A percentile compares a stretch with the other conserved stretches of the same genome.
Evolutionary conservation across 2,888 invertebrate species (phyloP).

Genomic region (Ophion costatus): DNA sequence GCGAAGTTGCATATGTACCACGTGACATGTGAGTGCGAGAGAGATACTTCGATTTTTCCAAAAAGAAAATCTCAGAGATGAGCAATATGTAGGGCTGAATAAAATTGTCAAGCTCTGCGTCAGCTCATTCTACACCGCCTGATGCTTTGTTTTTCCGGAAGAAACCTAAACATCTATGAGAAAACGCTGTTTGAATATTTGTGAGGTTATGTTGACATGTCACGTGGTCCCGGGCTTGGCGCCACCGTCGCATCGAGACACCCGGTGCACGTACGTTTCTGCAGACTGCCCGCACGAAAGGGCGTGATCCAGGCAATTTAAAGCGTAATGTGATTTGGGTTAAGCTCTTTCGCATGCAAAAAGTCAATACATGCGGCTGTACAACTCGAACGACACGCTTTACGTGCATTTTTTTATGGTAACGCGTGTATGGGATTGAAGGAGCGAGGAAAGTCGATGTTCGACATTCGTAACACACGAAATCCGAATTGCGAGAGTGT

Average conservation of each 20-base stretch:
- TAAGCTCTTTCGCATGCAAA: conserved; percentile 16
- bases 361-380: conserved; percentile 13
- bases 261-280: background rate
- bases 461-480: conserved; percentile 53
- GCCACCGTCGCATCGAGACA: background rate
- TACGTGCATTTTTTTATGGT: conserved; percentile 27
- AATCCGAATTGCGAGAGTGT: conserved; percentile 5
- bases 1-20: no score
- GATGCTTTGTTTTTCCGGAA: no score
- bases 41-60: no score
- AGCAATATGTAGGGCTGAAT: no score
- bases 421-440: conserved; percentile 20
- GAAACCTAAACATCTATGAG: no score
- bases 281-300: conserved; percentile 8
- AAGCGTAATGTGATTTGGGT: conserved; percentile 24
- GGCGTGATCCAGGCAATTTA: conserved; percentile 22
- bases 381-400: conserved; percentile 15
- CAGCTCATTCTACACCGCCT: no score
- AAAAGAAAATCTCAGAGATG: no score
- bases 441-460: conserved; percentile 49
- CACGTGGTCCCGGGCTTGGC: background rate
- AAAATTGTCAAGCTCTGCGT: no score
- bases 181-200: no score
- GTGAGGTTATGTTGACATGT: no score
- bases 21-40: no score